Conservation (phyloP, 1,140 invertebrate species). For the Atta texana region DNA sequence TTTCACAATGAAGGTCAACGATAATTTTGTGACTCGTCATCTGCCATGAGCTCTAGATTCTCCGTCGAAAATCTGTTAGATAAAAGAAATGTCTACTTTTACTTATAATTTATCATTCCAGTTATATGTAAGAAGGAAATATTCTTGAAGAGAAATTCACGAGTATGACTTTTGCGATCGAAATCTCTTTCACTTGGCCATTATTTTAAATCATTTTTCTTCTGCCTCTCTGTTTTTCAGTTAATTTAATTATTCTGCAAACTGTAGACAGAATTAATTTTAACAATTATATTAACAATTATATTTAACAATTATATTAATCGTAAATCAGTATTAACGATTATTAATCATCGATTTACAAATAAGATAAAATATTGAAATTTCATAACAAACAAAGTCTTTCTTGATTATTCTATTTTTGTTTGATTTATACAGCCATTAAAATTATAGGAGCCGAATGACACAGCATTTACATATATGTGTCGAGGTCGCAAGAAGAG, state of each 20-base stretch:
- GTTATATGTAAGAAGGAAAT: neutral
- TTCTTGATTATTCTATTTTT: neutral
- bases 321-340: neutral
- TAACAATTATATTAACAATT: neutral
- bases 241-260: neutral
- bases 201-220: conserved; percentile 3
- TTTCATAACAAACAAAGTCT: neutral
- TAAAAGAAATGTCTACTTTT: conserved; percentile 35
- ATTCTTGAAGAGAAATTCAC: conserved; percentile 1
- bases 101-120: neutral
- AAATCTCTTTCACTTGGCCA: conserved; percentile 4
- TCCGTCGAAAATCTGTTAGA: conserved; percentile 23
- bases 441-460: neutral
- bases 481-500: neutral
- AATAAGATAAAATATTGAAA: neutral
- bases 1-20: conserved; percentile 62
- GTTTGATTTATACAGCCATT: neutral
- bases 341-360: neutral
- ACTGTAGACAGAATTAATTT: neutral
- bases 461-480: neutral
- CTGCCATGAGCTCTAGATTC: neutral
- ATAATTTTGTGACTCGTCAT: conserved; percentile 36
- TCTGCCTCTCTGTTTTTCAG: neutral
- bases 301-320: neutral
- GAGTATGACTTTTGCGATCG: neutral